A percentile compares a stretch with the other conserved stretches of the same genome.
Evolutionary conservation across 2,797 vertebrate species (phyloP).

Genomic region (Enteromius trimaculatus): DNA sequence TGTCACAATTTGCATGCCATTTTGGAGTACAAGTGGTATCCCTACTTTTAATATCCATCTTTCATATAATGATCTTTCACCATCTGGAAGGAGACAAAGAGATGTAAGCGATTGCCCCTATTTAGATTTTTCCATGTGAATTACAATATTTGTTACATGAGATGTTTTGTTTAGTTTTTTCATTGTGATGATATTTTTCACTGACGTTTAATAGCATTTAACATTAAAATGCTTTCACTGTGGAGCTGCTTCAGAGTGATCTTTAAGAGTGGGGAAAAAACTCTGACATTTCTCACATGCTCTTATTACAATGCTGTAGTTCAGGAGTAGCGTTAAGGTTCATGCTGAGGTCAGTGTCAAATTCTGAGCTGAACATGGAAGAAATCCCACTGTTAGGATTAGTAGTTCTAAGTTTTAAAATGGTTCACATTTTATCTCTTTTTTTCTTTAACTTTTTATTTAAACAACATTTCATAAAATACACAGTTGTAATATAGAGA

Average conservation of each 20-base stretch:
- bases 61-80: background rate
- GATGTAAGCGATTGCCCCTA: background rate
- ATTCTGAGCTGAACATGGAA: slow-evolving; percentile 1
- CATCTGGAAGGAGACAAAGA: background rate
- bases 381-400: background rate
- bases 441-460: background rate
- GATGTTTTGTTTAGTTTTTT: background rate
- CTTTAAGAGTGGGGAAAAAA: background rate
- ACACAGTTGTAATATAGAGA: background rate
- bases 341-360: background rate
- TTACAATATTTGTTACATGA: background rate
- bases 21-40: background rate
- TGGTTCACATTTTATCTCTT: background rate
- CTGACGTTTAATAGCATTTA: background rate
- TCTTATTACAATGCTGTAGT: slow-evolving; percentile 2
- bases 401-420: background rate
- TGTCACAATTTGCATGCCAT: background rate
- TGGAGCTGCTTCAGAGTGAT: background rate
- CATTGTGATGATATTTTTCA: background rate
- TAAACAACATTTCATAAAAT: background rate
- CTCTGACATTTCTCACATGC: background rate
- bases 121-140: background rate
- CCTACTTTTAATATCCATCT: background rate
- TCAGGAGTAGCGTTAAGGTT: background rate
- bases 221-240: background rate